Percentiles rank a stretch among this genome's conserved stretches.
phyloP scores from a whole-genome alignment of 1,140 invertebrate genomes.

The Pogonus chalceus region DNA sequence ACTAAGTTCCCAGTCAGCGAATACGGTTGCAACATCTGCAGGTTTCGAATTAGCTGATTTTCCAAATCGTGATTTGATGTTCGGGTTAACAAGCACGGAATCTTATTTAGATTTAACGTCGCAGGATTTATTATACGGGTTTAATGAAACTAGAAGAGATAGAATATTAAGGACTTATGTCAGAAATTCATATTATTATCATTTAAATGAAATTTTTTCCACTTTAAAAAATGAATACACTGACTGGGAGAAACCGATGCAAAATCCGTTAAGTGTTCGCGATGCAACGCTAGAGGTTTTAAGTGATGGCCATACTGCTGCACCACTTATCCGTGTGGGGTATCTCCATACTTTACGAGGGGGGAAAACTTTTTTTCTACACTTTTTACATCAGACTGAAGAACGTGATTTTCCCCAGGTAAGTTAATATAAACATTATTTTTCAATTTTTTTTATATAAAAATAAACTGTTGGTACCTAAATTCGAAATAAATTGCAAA shows the following conservation, averaged over 20 bases:
- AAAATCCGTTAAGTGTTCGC: conserved; percentile 63
- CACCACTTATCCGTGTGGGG: conserved; percentile 69
- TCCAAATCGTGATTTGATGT: conserved; percentile 64
- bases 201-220: conserved; percentile 83
- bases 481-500: too few relatives aligned
- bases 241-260: conserved; percentile 74
- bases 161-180: conserved; percentile 79
- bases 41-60: conserved; percentile 75
- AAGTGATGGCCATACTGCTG: conserved; percentile 77
- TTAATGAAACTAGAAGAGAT: conserved; percentile 74
- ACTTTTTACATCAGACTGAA: conserved; percentile 72
- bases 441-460: background rate
- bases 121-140: conserved; percentile 69
- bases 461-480: too few relatives aligned
- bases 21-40: conserved; percentile 43
- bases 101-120: conserved; percentile 60
- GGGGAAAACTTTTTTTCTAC: conserved; percentile 73
- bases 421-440: too few relatives aligned
- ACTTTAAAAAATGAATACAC: conserved; percentile 88
- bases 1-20: conserved; percentile 20
- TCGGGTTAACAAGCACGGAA: conserved; percentile 59
- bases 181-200: conserved; percentile 78
- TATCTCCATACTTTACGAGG: conserved; percentile 67
- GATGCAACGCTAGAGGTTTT: conserved; percentile 66
- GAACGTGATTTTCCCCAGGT: conserved; percentile 69